phyloP scores from a whole-genome alignment of 2,797 vertebrate species.

The Lithobates pipiens region DNA sequence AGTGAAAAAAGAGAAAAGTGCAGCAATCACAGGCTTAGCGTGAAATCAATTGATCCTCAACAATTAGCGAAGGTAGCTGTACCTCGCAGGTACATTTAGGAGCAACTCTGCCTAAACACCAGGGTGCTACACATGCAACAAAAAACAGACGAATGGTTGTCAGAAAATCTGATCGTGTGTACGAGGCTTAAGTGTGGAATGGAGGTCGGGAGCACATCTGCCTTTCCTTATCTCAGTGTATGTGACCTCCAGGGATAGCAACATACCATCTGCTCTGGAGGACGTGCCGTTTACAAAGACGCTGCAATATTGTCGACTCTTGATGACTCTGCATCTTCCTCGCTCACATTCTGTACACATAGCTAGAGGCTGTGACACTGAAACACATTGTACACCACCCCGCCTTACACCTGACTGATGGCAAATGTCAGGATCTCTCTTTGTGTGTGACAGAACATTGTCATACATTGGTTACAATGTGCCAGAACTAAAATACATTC shows the following conservation, averaged over 20 bases:
- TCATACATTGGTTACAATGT: too few relatives aligned
- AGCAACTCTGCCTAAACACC: too few relatives aligned
- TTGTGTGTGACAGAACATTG: neutral
- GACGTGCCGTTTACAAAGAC: neutral
- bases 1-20: too few relatives aligned
- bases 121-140: too few relatives aligned
- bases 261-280: neutral
- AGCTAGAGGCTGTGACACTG: neutral
- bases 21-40: too few relatives aligned
- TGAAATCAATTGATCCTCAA: too few relatives aligned
- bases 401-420: neutral
- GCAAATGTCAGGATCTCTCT: neutral
- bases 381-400: neutral
- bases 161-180: too few relatives aligned
- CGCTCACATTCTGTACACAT: neutral
- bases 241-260: neutral
- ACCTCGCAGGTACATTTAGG: too few relatives aligned
- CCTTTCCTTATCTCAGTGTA: neutral
- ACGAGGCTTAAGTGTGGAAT: neutral
- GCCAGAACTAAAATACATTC: too few relatives aligned
- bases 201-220: neutral
- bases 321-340: neutral
- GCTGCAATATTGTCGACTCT: neutral
- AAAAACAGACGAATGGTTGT: too few relatives aligned
- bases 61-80: too few relatives aligned